These are phyloP conservation scores for Petrophora chlorosata DNA, from an alignment of 2,888 invertebrate genomes.

Conservation along the genomic window DNA sequence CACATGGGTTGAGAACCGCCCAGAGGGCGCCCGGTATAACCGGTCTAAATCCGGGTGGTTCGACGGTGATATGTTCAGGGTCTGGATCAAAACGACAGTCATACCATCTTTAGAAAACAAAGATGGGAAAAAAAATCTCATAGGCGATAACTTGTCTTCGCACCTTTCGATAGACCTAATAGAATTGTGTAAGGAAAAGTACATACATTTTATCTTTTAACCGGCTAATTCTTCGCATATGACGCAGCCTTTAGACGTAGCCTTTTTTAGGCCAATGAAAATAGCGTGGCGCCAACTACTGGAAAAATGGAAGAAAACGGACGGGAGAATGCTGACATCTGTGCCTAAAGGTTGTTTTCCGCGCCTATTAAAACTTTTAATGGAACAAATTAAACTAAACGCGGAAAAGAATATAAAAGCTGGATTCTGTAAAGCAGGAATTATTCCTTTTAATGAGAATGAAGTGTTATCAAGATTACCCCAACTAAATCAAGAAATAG, in stretches of 20 bases:
- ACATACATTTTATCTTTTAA: slow-evolving; percentile 17
- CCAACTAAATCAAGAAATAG: not conserved
- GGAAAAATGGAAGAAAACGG: slow-evolving; percentile 20
- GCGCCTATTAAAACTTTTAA: not conserved
- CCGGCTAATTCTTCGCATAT: slow-evolving; percentile 34
- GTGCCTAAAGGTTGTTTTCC: slow-evolving; percentile 15
- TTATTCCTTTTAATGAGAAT: not conserved
- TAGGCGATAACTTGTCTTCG: slow-evolving; percentile 52
- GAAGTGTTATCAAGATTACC: not conserved
- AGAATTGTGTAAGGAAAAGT: slow-evolving; percentile 20
- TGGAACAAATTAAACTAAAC: not conserved
- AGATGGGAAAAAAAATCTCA: slow-evolving; percentile 47
- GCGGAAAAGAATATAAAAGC: not conserved
- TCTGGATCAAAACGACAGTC: slow-evolving; percentile 45
- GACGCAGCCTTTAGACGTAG: slow-evolving; percentile 43
- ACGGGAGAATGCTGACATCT: slow-evolving; percentile 9
- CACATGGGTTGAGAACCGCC: not conserved
- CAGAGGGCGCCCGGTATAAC: slow-evolving; percentile 48
- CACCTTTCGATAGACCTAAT: slow-evolving; percentile 27
- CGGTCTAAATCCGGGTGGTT: slow-evolving; percentile 54
- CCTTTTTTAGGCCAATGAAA: slow-evolving; percentile 40
- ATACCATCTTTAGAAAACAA: slow-evolving; percentile 37
- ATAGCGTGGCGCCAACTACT: slow-evolving; percentile 34
- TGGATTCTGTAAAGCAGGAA: not conserved
- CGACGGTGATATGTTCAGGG: slow-evolving; percentile 48